Evolutionary conservation across 2,888 invertebrate genomes (phyloP).

Genomic region (Odontomyia ornata): DNA sequence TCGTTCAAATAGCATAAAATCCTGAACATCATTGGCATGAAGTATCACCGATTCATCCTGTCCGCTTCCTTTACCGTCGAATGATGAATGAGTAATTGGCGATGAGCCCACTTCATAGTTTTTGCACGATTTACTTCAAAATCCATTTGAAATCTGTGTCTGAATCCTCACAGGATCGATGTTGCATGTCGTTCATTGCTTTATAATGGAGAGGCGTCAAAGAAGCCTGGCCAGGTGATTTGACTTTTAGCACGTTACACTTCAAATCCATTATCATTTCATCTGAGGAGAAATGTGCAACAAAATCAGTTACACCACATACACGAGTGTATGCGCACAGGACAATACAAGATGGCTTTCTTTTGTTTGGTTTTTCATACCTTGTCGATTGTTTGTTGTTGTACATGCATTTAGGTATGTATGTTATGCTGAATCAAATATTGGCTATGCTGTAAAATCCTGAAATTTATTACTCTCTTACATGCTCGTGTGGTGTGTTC

Average conservation of each 20-base stretch:
- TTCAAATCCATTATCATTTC: conserved; percentile 13
- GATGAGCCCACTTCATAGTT: conserved; percentile 31
- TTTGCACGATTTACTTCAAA: neutral
- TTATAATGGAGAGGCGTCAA: conserved; percentile 40
- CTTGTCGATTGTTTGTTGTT: conserved; percentile 36
- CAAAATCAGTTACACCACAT: conserved; percentile 27
- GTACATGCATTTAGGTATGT: neutral
- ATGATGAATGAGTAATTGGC: conserved; percentile 43
- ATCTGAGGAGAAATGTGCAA: conserved; percentile 30
- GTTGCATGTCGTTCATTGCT: neutral
- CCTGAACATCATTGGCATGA: neutral
- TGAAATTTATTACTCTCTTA: conserved; percentile 23
- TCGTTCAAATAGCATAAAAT: no score
- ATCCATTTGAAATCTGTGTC: neutral
- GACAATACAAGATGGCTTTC: conserved; percentile 2
- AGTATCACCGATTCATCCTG: conserved; percentile 13
- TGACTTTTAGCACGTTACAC: conserved; percentile 45
- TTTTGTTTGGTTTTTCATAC: conserved; percentile 30
- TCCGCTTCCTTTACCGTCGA: neutral
- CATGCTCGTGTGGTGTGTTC: neutral
- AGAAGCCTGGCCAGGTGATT: conserved; percentile 46
- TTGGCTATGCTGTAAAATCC: conserved; percentile 29
- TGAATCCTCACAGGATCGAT: conserved; percentile 16
- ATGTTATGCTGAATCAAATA: neutral
- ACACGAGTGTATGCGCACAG: neutral